Conservation (phyloP, 1,140 invertebrate species). For the Procambarus virginalis region DNA sequence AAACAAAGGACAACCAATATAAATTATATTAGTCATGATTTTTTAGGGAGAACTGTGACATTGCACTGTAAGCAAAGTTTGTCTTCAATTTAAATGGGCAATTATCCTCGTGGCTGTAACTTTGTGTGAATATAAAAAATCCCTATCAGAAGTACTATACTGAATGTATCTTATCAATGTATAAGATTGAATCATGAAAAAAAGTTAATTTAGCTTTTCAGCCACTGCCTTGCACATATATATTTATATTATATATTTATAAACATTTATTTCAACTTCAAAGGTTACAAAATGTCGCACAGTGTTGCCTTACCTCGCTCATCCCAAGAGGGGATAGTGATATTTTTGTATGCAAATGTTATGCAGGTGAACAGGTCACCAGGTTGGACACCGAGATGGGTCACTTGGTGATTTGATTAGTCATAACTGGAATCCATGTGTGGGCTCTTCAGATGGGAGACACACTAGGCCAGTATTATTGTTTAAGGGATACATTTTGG, state of each 20-base stretch:
- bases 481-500: neutral
- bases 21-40: too few relatives aligned
- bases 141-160: too few relatives aligned
- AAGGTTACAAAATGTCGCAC: conserved; percentile 10
- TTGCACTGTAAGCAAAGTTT: too few relatives aligned
- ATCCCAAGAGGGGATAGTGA: conserved; percentile 66
- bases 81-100: too few relatives aligned
- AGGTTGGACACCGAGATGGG: conserved; percentile 53
- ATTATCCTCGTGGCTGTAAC: too few relatives aligned
- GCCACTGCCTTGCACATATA: neutral
- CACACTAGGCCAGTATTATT: neutral
- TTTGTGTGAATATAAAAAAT: too few relatives aligned
- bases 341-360: conserved; percentile 62
- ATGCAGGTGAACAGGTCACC: conserved; percentile 35
- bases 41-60: too few relatives aligned
- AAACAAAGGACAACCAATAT: too few relatives aligned
- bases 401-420: conserved; percentile 33
- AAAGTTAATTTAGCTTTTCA: too few relatives aligned
- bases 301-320: conserved; percentile 60
- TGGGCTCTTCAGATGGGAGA: conserved; percentile 49
- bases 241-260: neutral
- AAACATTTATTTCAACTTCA: neutral
- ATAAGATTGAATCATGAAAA: too few relatives aligned
- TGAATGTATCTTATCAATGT: too few relatives aligned
- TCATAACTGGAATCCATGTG: conserved; percentile 18